A percentile compares a stretch with the other conserved stretches of the same genome.
These are phyloP conservation scores for Limulus polyphemus DNA, from an alignment of 2,888 invertebrate genomes.

Conservation along the genomic window DNA sequence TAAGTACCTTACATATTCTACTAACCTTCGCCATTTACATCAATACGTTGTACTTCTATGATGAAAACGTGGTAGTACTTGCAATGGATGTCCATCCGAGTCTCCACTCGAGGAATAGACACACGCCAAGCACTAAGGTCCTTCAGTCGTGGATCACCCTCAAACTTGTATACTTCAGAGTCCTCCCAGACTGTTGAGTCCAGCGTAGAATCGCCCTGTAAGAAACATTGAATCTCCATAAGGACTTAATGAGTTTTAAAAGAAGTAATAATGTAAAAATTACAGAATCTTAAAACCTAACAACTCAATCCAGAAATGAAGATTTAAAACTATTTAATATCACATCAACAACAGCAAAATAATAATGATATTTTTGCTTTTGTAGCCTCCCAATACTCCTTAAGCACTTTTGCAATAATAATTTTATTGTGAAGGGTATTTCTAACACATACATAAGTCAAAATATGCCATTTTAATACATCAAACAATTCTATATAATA, in stretches of 20 bases:
- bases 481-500: no score
- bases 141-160: slow-evolving; percentile 32
- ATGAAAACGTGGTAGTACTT: slow-evolving; percentile 34
- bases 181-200: slow-evolving; percentile 3
- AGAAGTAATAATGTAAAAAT: background rate
- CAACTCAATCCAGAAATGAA: no score
- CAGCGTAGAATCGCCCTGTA: slow-evolving; percentile 9
- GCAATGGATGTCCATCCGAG: slow-evolving; percentile 33
- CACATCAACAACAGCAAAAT: no score
- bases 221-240: background rate
- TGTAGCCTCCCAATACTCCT: no score
- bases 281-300: no score
- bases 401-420: no score
- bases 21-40: slow-evolving; percentile 27
- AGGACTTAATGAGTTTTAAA: background rate
- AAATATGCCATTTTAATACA: no score
- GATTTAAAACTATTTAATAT: no score
- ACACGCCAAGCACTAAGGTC: slow-evolving; percentile 56
- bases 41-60: slow-evolving; percentile 39
- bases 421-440: no score
- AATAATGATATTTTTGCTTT: no score
- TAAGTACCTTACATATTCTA: background rate
- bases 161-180: slow-evolving; percentile 14
- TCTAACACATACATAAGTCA: no score
- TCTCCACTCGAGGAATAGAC: slow-evolving; percentile 46